Percentiles rank a stretch among this genome's conserved stretches.
Evolutionary conservation across 2,113 vertebrate genomes (phyloP).

Genomic region (Maccullochella peelii): DNA sequence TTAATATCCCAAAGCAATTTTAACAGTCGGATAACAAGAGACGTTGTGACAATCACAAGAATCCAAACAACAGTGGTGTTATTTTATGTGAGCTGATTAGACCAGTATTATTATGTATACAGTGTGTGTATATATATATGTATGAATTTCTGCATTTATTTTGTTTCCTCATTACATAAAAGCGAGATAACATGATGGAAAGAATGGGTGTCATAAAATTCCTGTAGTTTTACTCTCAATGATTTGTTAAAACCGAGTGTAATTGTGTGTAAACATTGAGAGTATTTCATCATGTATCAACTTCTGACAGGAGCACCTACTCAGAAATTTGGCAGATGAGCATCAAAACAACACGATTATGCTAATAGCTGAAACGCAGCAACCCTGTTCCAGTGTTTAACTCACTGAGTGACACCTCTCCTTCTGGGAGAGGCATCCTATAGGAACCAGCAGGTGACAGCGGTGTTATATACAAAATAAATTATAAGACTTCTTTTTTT

Average conservation of each 20-base stretch:
- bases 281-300: not conserved
- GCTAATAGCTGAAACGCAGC: not conserved
- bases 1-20: not conserved
- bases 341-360: slow-evolving; percentile 18
- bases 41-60: not conserved
- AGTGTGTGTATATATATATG: too few relatives aligned
- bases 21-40: not conserved
- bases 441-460: slow-evolving; percentile 45
- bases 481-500: not conserved
- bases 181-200: not conserved
- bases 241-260: not conserved
- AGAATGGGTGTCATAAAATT: not conserved
- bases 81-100: not conserved
- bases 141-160: not conserved
- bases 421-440: slow-evolving; percentile 13
- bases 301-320: not conserved
- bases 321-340: not conserved
- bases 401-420: slow-evolving; percentile 45
- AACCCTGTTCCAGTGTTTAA: slow-evolving; percentile 19
- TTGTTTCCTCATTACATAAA: not conserved
- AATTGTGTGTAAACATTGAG: not conserved
- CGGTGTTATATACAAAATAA: not conserved
- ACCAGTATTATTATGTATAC: not conserved
- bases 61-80: too few relatives aligned
- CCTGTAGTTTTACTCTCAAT: not conserved